These are phyloP conservation scores for Temnothorax curvispinosus DNA, from an alignment of 1,140 invertebrate species.

Conservation along the genomic window DNA sequence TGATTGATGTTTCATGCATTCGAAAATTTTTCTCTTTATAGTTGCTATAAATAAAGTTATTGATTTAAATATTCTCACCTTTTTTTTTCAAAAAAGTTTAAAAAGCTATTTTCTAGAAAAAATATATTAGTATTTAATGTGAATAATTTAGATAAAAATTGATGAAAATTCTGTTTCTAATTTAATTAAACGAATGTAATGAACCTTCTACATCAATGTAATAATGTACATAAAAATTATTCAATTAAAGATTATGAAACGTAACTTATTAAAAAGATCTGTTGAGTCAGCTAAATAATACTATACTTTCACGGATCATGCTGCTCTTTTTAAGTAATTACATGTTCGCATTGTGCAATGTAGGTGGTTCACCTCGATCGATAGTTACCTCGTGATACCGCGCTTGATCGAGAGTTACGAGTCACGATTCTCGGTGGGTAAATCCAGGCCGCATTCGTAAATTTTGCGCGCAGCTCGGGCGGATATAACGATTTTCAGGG, in stretches of 20 bases:
- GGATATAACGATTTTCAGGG: constrained; percentile 32
- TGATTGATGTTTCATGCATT: background rate
- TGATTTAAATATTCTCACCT: background rate
- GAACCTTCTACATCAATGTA: background rate
- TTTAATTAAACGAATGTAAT: background rate
- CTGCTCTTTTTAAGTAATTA: constrained; percentile 43
- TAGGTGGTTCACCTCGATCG: constrained; percentile 42
- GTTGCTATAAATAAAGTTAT: background rate
- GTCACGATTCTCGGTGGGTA: constrained; percentile 43
- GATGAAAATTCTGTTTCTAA: background rate
- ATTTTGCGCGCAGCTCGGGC: constrained; percentile 14
- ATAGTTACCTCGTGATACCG: constrained; percentile 27
- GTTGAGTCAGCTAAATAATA: background rate
- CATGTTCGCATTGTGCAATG: constrained; percentile 9
- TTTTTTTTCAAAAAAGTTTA: background rate
- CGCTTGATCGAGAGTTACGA: constrained; percentile 41
- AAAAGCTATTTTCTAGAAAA: background rate
- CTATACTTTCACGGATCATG: background rate
- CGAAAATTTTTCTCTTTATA: background rate
- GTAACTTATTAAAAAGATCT: background rate
- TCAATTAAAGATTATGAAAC: background rate
- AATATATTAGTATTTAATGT: background rate
- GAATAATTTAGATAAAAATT: background rate
- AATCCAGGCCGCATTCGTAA: constrained; percentile 41
- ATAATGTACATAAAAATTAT: background rate